Base-by-base conservation (phyloP, 2,888 invertebrate genomes). In the Masnerella sp. region DNA sequence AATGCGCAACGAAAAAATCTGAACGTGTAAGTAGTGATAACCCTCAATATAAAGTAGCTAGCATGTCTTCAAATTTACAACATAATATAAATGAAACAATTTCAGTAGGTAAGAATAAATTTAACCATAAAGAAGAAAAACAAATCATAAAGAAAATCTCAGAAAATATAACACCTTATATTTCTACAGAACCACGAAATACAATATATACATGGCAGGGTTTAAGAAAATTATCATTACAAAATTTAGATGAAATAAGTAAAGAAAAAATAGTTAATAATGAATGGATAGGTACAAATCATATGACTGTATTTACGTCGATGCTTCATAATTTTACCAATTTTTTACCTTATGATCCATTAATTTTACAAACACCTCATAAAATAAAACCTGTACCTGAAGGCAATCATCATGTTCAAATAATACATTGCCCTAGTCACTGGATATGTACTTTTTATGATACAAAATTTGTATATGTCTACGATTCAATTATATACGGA, bases 261-360 rank as follows among this genome's bases (percentile, higher is more conserved):
- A 49, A 49, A 32, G 18, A 49, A 34, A 9, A 1, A 7, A 49
- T 49, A 5, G 3, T 34, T n/a, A 32, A 17, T 49, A 49, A 49
- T 34, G 5, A 34, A n/a, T 49, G 32, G 49, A 0, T 49, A 11
- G 9, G 2, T 7, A 11, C 8, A 18, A 12, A n/a, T 5, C 49
- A 49, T 22, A 51, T 51, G 22, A 36, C 51, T 22, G 12, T 36
- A n/a, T 58, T 58, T 34, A 58, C 34, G 11, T 43, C 58, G n/a
- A 28, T 58, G 5, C 7, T 58, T 5, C 43, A 56, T 5, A 30
- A 30, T 18, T 43, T 18, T 8, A 56, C 42, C 5, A 30, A 18
- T 14, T 42, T 22, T 56, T 56, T 18, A 30, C 56, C 56, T 12
- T 56, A 56, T 20, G 56, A 42, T 20, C 56, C 56, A 14, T 1